phyloP scores from a whole-genome alignment of 2,888 invertebrate genomes.

The Acanthopleura granulata region DNA sequence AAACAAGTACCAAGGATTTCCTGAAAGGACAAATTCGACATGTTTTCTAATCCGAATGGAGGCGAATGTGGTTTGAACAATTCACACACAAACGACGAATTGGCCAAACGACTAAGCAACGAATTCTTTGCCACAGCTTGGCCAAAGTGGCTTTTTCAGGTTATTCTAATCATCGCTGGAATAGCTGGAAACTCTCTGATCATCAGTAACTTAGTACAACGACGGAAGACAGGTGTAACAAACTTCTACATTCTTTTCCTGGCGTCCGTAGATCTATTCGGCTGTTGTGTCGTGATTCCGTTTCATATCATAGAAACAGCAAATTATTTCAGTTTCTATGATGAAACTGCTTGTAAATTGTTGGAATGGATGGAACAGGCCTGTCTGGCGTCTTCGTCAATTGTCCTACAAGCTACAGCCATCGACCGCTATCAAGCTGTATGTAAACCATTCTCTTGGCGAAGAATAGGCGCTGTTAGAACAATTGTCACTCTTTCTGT shows the following conservation, averaged over 20 bases:
- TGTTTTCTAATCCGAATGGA: too few species aligned
- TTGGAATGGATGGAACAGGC: constrained; percentile 41
- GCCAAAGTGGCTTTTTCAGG: not conserved
- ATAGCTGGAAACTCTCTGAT: not conserved
- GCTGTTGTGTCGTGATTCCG: constrained; percentile 39
- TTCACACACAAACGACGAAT: too few species aligned
- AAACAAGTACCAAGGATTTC: too few species aligned
- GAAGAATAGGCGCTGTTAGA: constrained; percentile 26
- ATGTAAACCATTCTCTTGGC: constrained; percentile 36
- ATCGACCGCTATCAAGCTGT: constrained; percentile 42
- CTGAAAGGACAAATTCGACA: too few species aligned
- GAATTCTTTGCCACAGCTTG: not conserved
- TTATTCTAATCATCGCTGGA: not conserved
- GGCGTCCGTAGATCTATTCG: constrained; percentile 36
- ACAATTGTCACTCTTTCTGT: constrained; percentile 23
- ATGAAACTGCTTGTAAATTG: constrained; percentile 34
- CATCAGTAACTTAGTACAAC: not conserved
- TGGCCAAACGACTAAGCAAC: not conserved
- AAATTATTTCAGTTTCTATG: constrained; percentile 34
- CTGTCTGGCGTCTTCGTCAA: constrained; percentile 29
- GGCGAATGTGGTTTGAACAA: too few species aligned
- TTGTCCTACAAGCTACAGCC: constrained; percentile 34
- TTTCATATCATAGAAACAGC: constrained; percentile 38
- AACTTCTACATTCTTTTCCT: constrained; percentile 31
- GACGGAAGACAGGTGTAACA: not conserved